phyloP scores from a whole-genome alignment of 2,888 invertebrate species.

The Helicoverpa assulta region DNA sequence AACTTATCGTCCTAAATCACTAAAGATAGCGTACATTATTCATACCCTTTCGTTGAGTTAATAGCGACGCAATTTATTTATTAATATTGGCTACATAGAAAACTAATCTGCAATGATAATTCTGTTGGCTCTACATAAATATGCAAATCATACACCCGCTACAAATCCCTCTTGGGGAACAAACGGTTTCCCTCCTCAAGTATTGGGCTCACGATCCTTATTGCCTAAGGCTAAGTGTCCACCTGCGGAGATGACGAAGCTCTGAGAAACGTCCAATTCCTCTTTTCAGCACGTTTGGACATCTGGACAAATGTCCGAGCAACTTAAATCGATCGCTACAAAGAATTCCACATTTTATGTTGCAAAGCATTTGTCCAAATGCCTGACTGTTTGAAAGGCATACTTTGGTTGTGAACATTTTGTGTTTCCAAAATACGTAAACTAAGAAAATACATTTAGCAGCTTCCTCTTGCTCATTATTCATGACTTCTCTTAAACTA shows the following conservation, averaged over 20 bases:
- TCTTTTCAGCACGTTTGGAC: constrained; percentile 27
- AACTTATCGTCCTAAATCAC: constrained; percentile 25
- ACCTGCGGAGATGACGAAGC: constrained; percentile 62
- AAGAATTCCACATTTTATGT: constrained; percentile 10
- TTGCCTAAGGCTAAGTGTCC: constrained; percentile 66
- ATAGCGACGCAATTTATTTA: constrained; percentile 49
- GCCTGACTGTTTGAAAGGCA: constrained; percentile 22
- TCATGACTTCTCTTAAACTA: constrained; percentile 36
- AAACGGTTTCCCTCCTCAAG: constrained; percentile 69
- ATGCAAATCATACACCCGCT: constrained; percentile 71
- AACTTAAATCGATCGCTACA: constrained; percentile 17
- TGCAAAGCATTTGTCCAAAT: constrained; percentile 30
- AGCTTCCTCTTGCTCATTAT: constrained; percentile 35
- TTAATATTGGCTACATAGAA: constrained; percentile 58
- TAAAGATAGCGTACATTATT: constrained; percentile 26
- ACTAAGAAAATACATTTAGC: constrained; percentile 15
- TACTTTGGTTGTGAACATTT: constrained; percentile 43
- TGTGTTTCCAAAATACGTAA: constrained; percentile 20
- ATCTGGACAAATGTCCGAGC: constrained; percentile 38
- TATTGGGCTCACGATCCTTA: constrained; percentile 71
- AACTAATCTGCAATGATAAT: constrained; percentile 69
- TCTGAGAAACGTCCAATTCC: constrained; percentile 34
- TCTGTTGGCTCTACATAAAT: constrained; percentile 69
- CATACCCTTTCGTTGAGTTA: constrained; percentile 18
- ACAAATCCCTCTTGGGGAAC: constrained; percentile 69